These are phyloP conservation scores for Melanotaenia duboulayi DNA, from an alignment of 2,113 vertebrate species.

Conservation along the genomic window DNA sequence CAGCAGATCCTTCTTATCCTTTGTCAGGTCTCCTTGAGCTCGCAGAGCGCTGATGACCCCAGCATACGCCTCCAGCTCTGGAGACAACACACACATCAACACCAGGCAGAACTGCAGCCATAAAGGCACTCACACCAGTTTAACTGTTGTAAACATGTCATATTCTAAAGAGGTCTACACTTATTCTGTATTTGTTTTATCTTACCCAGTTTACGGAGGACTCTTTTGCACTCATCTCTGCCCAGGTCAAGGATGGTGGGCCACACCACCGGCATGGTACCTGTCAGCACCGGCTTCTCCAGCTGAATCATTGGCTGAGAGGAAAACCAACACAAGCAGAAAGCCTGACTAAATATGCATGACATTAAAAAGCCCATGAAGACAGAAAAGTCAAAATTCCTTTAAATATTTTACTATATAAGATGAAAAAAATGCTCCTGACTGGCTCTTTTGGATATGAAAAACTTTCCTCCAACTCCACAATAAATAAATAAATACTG, in stretches of 20 bases:
- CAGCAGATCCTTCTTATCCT: conserved; percentile 97
- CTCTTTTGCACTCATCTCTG: conserved; percentile 97
- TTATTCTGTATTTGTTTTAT: background rate
- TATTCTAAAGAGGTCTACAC: too few species aligned
- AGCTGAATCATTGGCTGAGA: conserved; percentile 85
- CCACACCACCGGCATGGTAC: conserved; percentile 98
- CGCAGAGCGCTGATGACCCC: conserved; percentile 98
- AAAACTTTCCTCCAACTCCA: too few species aligned
- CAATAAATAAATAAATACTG: too few species aligned
- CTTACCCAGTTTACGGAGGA: conserved; percentile 97
- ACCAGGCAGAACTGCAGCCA: background rate
- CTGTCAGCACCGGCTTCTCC: conserved; percentile 81
- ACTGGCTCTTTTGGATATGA: too few species aligned
- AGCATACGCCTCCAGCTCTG: conserved; percentile 98
- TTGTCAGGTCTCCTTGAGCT: conserved; percentile 97
- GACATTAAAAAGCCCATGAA: too few species aligned
- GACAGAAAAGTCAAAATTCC: too few species aligned
- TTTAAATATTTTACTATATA: too few species aligned
- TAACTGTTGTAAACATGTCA: fast-evolving
- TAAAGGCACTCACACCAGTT: background rate
- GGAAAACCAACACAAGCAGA: background rate
- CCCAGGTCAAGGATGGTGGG: conserved; percentile 97
- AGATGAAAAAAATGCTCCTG: too few species aligned
- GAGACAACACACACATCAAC: conserved; percentile 29
- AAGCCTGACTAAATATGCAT: too few species aligned